These are phyloP conservation scores for Malurus leucopterus DNA, from an alignment of 2,797 vertebrate genomes.

Conservation along the genomic window DNA sequence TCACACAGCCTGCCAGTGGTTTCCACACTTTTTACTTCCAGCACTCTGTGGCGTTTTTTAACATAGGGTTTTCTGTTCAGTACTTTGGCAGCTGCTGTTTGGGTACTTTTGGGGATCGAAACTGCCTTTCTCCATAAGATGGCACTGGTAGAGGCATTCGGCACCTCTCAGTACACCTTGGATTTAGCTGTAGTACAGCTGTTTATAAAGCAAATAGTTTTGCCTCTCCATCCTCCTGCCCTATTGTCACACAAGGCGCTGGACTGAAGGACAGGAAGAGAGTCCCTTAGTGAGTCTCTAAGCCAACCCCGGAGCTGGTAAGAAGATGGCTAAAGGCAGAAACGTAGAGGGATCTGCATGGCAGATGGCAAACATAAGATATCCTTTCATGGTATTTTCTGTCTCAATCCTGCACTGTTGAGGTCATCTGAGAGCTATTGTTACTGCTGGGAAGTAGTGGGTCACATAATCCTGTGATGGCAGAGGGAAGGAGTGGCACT, in stretches of 20 bases:
- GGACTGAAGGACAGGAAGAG: neutral
- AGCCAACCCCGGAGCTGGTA: neutral
- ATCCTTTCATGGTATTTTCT: neutral
- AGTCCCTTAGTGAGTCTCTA: rapidly evolving
- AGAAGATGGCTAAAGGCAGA: neutral
- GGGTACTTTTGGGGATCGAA: neutral
- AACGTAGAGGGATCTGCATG: neutral
- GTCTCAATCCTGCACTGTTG: neutral
- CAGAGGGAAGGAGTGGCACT: neutral
- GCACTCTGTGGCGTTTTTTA: neutral
- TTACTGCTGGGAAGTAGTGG: neutral
- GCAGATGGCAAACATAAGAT: neutral
- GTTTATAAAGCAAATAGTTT: neutral
- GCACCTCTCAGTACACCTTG: neutral
- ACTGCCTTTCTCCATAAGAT: neutral
- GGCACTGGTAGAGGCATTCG: neutral
- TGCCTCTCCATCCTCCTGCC: neutral
- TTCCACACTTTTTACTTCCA: neutral
- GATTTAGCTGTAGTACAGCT: neutral
- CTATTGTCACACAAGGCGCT: neutral
- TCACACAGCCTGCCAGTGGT: neutral
- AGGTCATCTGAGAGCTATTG: neutral
- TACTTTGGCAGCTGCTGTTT: neutral
- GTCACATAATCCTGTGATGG: neutral
- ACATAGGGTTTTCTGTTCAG: neutral